Percentiles rank a stretch among this genome's conserved stretches.
phyloP scores from a whole-genome alignment of 2,888 invertebrate genomes.

The Andrena minutula region DNA sequence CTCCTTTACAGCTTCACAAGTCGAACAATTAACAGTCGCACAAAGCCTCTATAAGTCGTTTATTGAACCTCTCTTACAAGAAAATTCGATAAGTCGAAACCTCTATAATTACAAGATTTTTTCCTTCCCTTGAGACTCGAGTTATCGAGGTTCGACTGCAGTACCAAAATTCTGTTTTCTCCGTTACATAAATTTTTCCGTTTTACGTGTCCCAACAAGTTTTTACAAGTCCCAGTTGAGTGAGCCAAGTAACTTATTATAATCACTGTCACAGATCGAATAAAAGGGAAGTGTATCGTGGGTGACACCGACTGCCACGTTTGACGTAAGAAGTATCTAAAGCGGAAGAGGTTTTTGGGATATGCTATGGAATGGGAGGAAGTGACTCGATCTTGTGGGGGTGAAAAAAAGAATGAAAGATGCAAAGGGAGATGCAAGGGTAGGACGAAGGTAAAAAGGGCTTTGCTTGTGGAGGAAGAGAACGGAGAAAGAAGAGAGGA shows the following conservation, averaged over 20 bases:
- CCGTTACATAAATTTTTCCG: neutral
- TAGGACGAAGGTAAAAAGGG: slow-evolving; percentile 36
- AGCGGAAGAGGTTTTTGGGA: slow-evolving; percentile 52
- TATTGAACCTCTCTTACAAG: too few relatives aligned
- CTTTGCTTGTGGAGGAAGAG: slow-evolving; percentile 24
- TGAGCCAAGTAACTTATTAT: neutral
- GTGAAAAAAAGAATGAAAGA: slow-evolving; percentile 46
- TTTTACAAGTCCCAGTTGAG: neutral
- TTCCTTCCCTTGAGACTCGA: too few relatives aligned
- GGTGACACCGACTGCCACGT: neutral
- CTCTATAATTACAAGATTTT: too few relatives aligned
- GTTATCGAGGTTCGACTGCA: too few relatives aligned
- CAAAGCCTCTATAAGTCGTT: too few relatives aligned
- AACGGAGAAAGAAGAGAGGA: slow-evolving; percentile 12
- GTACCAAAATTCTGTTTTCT: too few relatives aligned
- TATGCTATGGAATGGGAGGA: slow-evolving; percentile 27
- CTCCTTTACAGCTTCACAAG: too few relatives aligned
- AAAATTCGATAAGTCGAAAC: too few relatives aligned
- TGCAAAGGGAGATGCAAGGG: slow-evolving; percentile 39
- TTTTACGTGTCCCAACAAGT: neutral
- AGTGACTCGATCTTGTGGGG: slow-evolving; percentile 22
- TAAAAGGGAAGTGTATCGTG: neutral
- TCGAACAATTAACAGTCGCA: too few relatives aligned
- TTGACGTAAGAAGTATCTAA: slow-evolving; percentile 2
- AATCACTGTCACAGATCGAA: neutral